Percentiles rank a stretch among this genome's conserved stretches.
Conservation (phyloP, 2,113 vertebrate genomes). For the Murina feae region DNA sequence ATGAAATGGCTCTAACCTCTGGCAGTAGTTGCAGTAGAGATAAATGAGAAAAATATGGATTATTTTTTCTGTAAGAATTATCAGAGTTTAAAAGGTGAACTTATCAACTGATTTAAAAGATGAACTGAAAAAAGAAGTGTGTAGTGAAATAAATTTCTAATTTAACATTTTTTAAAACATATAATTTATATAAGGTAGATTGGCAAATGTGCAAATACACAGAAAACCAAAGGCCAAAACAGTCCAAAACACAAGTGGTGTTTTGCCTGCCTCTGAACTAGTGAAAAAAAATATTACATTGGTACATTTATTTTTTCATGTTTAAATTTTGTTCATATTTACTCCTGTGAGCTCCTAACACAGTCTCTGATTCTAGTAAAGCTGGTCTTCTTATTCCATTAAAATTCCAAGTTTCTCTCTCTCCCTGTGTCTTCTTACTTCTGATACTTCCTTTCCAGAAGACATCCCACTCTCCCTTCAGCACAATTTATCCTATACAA, state of each 20-base stretch:
- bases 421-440: neutral
- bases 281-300: neutral
- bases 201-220: neutral
- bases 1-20: constrained; percentile 9
- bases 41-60: constrained; percentile 6
- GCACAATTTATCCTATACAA: neutral
- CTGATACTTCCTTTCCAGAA: neutral
- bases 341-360: neutral
- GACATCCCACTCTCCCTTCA: neutral
- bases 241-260: neutral
- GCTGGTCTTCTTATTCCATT: neutral
- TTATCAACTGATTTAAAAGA: neutral
- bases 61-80: neutral
- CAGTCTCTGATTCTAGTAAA: neutral
- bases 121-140: neutral
- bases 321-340: neutral
- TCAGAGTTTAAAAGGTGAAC: neutral
- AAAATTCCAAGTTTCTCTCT: neutral
- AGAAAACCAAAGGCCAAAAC: constrained; percentile 1
- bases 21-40: neutral
- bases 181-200: constrained; percentile 11
- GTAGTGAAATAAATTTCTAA: neutral
- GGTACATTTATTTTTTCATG: neutral
- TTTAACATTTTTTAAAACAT: neutral
- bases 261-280: neutral